Base-by-base conservation (phyloP, 2,888 invertebrate genomes). In the Pammene fasciana region DNA sequence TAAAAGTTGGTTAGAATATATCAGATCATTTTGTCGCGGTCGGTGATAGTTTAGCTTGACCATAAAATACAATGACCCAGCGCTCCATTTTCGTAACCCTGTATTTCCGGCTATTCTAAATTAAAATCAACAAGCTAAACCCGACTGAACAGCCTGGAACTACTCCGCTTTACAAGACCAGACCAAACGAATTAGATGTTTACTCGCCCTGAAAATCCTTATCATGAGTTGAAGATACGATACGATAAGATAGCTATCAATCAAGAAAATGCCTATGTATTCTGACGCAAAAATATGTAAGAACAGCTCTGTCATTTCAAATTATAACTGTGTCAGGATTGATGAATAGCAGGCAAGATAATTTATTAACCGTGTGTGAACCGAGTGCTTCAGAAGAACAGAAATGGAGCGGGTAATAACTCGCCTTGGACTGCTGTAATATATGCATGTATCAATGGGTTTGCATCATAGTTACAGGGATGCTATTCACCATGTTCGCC, bases 41-140 rank as follows among this genome's bases (percentile, higher is more conserved):
- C 38, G 48, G 41, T 45, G 54, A 38, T 61, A 62, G 54, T 48
- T 54, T 46, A 59, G 70, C 60, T n/a, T n/a, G n/a, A n/a, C 52
- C 45, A 65, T 55, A 60, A 70, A 66, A 73, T 70, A 67, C 71
- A 66, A 67, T 65, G 68, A 72, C 64, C 60, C 72, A 65, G 73
- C 73, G 80, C 65, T 78, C 78, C 75, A 79, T 76, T 81, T 80
- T 79, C 70, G 72, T 76, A 70, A 78, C 75, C 76, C 72, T 75
- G 73, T 82, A 80, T 81, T 82, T 82, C 83, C 83, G 82, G 81
- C 75, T 76, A 77, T 75, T 77, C 78, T 78, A 79, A 82, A 81
- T 81, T 76, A 80, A 78, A 81, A 76, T 71, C 72, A 71, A 71
- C 62, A 38, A 48, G 48, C 71, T 64, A 60, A 68, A 65, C 68